A percentile compares a stretch with the other conserved stretches of the same genome.
Conservation (phyloP, 2,113 vertebrate species). For the Riparia riparia region DNA sequence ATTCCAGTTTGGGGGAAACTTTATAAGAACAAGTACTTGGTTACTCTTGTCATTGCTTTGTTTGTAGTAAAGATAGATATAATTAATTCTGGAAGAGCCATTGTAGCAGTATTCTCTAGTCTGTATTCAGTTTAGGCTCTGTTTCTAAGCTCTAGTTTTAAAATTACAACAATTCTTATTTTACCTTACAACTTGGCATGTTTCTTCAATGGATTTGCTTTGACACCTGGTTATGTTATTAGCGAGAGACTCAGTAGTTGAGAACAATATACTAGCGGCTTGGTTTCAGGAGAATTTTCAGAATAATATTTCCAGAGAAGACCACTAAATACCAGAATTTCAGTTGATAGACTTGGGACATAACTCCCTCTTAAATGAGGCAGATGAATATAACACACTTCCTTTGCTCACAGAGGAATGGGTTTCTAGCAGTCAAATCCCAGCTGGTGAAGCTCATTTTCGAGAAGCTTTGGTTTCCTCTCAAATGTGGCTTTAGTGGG, state of each 20-base stretch:
- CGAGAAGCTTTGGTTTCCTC: background rate
- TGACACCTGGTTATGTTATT: background rate
- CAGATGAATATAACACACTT: background rate
- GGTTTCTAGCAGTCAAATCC: fast-evolving
- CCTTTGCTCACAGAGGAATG: background rate
- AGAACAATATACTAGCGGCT: background rate
- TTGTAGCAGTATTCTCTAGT: background rate
- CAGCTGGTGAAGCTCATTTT: background rate
- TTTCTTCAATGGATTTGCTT: background rate
- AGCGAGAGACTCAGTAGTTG: fast-evolving
- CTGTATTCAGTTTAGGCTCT: background rate
- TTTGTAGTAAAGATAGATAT: background rate
- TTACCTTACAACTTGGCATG: background rate
- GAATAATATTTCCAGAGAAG: background rate
- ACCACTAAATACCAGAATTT: background rate
- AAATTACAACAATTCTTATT: background rate
- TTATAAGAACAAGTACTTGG: background rate
- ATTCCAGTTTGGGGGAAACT: background rate
- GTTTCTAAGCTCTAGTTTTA: background rate
- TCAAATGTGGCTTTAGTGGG: background rate
- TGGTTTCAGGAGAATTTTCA: background rate
- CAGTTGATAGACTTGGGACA: fast-evolving
- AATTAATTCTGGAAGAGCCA: background rate
- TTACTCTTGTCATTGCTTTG: background rate
- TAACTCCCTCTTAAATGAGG: background rate